Base-by-base conservation (phyloP, 2,113 vertebrate species). In the Gadus chalcogrammus region DNA sequence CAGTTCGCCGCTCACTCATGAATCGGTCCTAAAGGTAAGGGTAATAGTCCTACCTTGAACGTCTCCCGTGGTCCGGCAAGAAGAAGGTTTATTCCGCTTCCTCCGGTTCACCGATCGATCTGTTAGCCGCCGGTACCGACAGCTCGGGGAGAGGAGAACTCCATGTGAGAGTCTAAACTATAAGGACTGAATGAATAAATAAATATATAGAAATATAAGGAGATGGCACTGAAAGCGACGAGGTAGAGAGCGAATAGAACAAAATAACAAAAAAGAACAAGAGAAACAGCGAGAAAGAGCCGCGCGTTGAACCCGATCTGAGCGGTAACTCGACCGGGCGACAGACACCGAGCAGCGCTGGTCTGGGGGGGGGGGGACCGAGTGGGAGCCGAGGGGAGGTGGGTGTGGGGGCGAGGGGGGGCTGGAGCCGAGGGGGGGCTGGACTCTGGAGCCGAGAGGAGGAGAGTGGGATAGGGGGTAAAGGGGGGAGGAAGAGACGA, bases 291-390 rank as follows among this genome's bases (percentile, higher is more conserved):
- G 69, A 12, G 27, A 63, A 66, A 4, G 7, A 12, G 66, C 28
- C n/a, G 59, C 31, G 60, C 12, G 52, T 64, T 60, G 60, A 79
- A 82, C 73, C 81, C 28, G 81, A 82, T 81, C 79, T 71, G 65
- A 76, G 83, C 42, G 2, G 81, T 73, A 82, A 84, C 13, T 65
- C 80, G 69, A 12, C n/a, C 73, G 72, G 72, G 73, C 73, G 74
- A 75, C 78, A 77, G 83, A 71, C 82, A 22, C 13, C 0, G 42
- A 48, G 42, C 42, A 8, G 2, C 5, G 61, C 9, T 1, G 22
- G 61, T 4, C 13, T 20, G 12, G 61, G 61, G 24, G 61, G 15
- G 15, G 61, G 15, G 7, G 11, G 24, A 27, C 18, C n/a, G n/a
- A n/a, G n/a, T n/a, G n/a, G n/a, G n/a, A n/a, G n/a, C n/a, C n/a